Base-by-base conservation (phyloP, 2,113 vertebrate species). In the Halcyon senegalensis region DNA sequence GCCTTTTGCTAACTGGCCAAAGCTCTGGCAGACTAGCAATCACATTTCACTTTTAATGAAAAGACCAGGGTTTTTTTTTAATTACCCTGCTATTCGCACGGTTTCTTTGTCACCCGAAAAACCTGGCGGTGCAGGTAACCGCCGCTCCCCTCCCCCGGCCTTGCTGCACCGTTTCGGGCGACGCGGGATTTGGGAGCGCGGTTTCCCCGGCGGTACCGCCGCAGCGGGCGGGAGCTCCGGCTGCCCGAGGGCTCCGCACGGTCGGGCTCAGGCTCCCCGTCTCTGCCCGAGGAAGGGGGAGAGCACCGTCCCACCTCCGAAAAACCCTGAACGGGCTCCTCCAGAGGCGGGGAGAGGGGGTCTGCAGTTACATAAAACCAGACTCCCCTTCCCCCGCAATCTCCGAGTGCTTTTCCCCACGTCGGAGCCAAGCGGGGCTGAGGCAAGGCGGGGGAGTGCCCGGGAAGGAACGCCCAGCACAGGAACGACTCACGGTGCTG, bases 401-500 rank as follows among this genome's bases (percentile, higher is more conserved):
- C n/a, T 48, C 27, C 39, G 16, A 28, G 10, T 9, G 25, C 16
- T 37, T 25, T 50, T 62, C 56, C 74, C 43, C 77, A n/a, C 19
- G 25, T 31, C 41, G 13, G 44, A 44, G 44, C 8, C 39, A 60
- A 15, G 4, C 16, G 31, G 4, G 43, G 41, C 27, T 27, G 50
- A 56, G 35, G 48, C 33, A 63, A 72, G 24, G 25, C 67, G 16
- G 33, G 63, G 17, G 43, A 23, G 27, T 2, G 30, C 20, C 8
- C 14, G 19, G 24, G n/a, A 18, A 5, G 25, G 16, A 30, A 21
- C 63, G 44, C 10, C 19, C 48, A 53, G 21, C 63, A 68, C 19
- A 55, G 53, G 46, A 63, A 44, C 55, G 16, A 30, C 43, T 48
- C 41, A 7, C 0, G 37, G 48, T 43, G 16, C 0, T 3, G 67